Conservation (phyloP, 2,797 vertebrate genomes). For the Ptychobarbus kaznakovi region DNA sequence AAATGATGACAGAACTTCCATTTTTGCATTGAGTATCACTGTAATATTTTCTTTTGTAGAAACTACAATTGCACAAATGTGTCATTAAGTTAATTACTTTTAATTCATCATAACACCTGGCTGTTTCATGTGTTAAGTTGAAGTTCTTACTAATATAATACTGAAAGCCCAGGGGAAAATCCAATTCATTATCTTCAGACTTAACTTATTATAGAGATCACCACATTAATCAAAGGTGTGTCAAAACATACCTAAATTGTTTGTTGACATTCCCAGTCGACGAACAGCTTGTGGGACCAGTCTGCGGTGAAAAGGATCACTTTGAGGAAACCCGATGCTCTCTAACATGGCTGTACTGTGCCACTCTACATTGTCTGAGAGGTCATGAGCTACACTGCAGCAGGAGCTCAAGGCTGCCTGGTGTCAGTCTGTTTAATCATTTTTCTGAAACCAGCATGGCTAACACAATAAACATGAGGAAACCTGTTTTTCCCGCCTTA, state of each 20-base stretch:
- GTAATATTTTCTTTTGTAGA: not conserved
- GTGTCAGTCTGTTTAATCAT: conserved; percentile 18
- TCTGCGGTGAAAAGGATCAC: conserved; percentile 58
- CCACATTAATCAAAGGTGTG: conserved; percentile 22
- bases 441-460: conserved; percentile 18
- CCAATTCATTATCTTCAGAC: conserved; percentile 12
- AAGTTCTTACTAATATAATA: not conserved
- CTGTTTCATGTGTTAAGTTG: not conserved
- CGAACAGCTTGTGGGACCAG: conserved; percentile 32
- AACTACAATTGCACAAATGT: not conserved
- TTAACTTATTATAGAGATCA: conserved; percentile 16
- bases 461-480: conserved; percentile 38
- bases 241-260: conserved; percentile 44
- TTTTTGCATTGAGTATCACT: not conserved
- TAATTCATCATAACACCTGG: not conserved
- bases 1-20: not conserved
- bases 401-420: conserved; percentile 52
- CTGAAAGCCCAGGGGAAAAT: conserved; percentile 25
- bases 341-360: conserved; percentile 51
- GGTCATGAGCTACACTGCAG: conserved; percentile 60
- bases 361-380: conserved; percentile 51
- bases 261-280: conserved; percentile 42
- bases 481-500: conserved; percentile 14
- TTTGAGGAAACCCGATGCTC: conserved; percentile 63
- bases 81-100: not conserved